Evolutionary conservation across 2,888 invertebrate genomes (phyloP).

Genomic region (Aspidiotus destructor): DNA sequence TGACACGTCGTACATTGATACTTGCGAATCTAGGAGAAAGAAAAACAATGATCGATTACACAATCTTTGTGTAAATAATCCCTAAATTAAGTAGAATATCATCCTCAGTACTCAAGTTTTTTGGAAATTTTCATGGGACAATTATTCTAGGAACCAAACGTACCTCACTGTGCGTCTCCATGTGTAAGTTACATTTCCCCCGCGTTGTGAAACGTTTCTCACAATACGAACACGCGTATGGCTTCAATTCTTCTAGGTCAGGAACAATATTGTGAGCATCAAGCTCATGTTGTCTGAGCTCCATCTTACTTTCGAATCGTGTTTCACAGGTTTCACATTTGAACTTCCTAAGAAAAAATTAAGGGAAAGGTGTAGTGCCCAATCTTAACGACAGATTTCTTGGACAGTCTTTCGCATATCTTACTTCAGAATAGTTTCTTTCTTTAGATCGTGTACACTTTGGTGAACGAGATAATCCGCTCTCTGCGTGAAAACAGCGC

Average conservation of each 20-base stretch:
- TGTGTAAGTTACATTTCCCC: slow-evolving; percentile 37
- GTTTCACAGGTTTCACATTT: slow-evolving; percentile 22
- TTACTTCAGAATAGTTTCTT: slow-evolving; percentile 8
- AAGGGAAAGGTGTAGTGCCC: neutral
- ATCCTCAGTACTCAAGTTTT: too few species aligned
- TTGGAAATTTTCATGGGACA: neutral
- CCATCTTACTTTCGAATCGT: slow-evolving; percentile 21
- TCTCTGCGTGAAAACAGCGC: slow-evolving; percentile 17
- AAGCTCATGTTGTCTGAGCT: slow-evolving; percentile 23
- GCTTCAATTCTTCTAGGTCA: slow-evolving; percentile 21
- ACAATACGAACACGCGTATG: slow-evolving; percentile 35
- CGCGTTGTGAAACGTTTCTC: slow-evolving; percentile 36
- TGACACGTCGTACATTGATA: slow-evolving; percentile 35
- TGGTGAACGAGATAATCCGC: slow-evolving; percentile 15
- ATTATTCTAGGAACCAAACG: neutral
- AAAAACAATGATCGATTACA: neutral
- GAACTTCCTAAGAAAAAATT: slow-evolving; percentile 11
- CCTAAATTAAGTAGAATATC: too few species aligned
- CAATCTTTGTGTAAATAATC: neutral
- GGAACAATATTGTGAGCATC: slow-evolving; percentile 25
- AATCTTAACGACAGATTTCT: too few species aligned
- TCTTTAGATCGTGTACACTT: slow-evolving; percentile 19
- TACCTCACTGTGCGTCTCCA: slow-evolving; percentile 36
- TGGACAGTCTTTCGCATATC: neutral
- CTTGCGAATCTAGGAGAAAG: slow-evolving; percentile 21